Base-by-base conservation (phyloP, 2,888 invertebrate species). In the Helobdella robusta region DNA sequence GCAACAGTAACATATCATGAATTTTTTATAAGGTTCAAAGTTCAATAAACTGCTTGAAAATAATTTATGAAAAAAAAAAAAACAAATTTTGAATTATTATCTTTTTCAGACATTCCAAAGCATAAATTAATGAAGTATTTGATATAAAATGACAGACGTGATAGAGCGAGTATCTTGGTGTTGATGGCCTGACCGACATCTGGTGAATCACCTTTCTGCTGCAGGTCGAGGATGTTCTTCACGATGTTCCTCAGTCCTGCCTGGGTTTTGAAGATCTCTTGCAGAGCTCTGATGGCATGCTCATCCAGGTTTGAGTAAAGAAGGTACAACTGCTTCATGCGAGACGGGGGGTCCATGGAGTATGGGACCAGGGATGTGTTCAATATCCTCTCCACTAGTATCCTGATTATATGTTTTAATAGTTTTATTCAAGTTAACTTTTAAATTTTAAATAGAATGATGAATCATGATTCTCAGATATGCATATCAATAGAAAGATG, bases 321-420 rank as follows among this genome's bases (percentile, higher is more conserved):
- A 76, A 91, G 89, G 76, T 90, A 91, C 30, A 97, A 80, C 74
- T 89, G 89, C 79, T 90, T 91, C 94, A 95, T 95, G 68, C 94
- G 84, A 67, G 91, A 88, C 28, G 86, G 85, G 0, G 92, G 84
- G 0, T 88, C 84, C 66, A 94, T 80, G 70, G 89, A 89, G 79
- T 92, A 97, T 0, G 95, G 95, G 58, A 97, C 94, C 65, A 97
- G 82, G 67, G 91, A 93, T 8, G 92, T 94, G 76, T 95, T 94
- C 50, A 97, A 79, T 34, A 95, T 83, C 71, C 94, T 83, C 79
- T 97, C 95, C 0, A 95, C 94, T 64, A 95, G 79, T 62, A 95
- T 81, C 74, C 84, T 81, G 72, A 25, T 71, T 35, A 8, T 23
- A 25, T 8, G 30, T 30, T 56, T n/a, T 52, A 15, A 52, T 15